phyloP scores from a whole-genome alignment of 2,797 vertebrate species.

The Tadarida brasiliensis region DNA sequence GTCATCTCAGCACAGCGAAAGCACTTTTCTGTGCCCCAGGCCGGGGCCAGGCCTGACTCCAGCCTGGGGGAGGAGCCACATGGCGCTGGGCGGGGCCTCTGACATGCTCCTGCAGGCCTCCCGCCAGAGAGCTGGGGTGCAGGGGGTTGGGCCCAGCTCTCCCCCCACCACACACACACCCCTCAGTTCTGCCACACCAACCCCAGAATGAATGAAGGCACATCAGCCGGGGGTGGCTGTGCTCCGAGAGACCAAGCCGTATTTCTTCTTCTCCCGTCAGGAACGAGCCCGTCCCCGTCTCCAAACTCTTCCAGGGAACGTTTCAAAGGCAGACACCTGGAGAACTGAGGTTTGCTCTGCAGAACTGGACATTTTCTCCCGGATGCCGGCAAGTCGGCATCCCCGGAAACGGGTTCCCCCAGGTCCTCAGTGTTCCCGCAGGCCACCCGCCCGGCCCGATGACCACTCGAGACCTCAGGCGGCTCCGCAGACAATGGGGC shows the following conservation, averaged over 20 bases:
- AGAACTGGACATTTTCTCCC: neutral
- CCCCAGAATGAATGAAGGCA: neutral
- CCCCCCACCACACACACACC: no score
- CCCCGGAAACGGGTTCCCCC: neutral
- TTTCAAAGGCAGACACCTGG: neutral
- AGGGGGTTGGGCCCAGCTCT: neutral
- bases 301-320: neutral
- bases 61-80: accelerated
- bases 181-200: neutral
- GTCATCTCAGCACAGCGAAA: neutral
- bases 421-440: neutral
- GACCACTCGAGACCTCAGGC: neutral
- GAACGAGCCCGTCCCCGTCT: neutral
- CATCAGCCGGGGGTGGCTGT: neutral
- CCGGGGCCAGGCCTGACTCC: accelerated
- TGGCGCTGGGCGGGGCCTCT: accelerated
- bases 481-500: neutral
- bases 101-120: neutral
- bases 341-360: neutral
- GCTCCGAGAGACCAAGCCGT: neutral
- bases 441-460: accelerated
- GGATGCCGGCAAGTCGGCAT: neutral
- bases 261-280: neutral
- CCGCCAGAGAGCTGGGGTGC: neutral
- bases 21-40: neutral